Evolutionary conservation across 1,140 invertebrate genomes (phyloP), one percentile per base, ranked within the genome.

Genomic region (Battus philenor): DNA sequence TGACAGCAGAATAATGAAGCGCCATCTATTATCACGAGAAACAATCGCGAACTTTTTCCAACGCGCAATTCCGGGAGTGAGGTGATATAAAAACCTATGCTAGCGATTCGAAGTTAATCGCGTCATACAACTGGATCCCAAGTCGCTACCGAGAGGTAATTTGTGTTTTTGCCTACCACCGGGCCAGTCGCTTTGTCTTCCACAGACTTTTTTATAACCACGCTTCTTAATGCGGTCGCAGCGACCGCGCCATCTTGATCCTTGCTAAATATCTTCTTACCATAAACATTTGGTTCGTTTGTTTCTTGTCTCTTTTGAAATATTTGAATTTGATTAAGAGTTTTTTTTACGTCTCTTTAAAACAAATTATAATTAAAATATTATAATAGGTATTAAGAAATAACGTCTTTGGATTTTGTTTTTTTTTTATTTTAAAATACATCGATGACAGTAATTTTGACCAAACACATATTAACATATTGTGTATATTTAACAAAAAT

Each of bases 101-200:
- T 26, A 43, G 26, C 33, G 33, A 36, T 10, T 10, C 50, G 47
- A 61, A 57, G 58, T 54, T 54, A 56, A 49, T 41, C 52, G 32
- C 54, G 54, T 36, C 15, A 36, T 51, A 44, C 55, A 59, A 32
- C 61, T 56, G 62, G 63, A 74, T 63, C 67, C 49, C 59, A 59
- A 68, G 56, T 53, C 50, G 58, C 45, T 60, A 53, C 54, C 45
- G 47, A 22, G 30, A 24, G 49, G 63, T 61, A 76, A 77, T 77
- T 74, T 77, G 65, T 55, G 68, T 75, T 78, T 75, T 78, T 74
- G 59, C 61, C 22, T 44, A 9, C 44, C 53, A 36, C 33, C 53
- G 50, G 46, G 12, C 54, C 20, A 46, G 38, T 38, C 65, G 54
- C 68, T 73, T 73, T 73, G 69, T 76, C 62, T 74, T 54, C 44